Conservation (phyloP, 2,888 invertebrate species). For the Cactoblastis cactorum region DNA sequence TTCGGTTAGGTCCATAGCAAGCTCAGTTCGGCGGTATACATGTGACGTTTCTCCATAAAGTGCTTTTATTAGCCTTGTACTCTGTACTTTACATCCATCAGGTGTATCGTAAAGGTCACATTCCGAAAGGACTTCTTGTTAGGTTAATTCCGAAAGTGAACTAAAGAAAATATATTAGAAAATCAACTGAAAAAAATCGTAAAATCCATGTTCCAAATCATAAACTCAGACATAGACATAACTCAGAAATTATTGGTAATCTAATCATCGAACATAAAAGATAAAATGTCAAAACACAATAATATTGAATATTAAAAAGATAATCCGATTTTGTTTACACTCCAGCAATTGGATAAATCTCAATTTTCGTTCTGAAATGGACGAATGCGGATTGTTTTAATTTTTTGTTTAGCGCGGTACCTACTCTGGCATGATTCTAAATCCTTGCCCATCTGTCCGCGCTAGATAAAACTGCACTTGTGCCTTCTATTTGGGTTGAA, state of each 20-base stretch:
- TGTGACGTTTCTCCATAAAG: background rate
- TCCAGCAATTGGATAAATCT: background rate
- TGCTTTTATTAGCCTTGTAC: background rate
- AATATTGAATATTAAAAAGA: background rate
- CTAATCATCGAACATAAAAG: too few relatives aligned
- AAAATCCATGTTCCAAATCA: too few relatives aligned
- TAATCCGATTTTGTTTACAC: background rate
- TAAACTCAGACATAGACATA: too few relatives aligned
- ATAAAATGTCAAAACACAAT: too few relatives aligned
- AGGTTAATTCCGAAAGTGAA: too few relatives aligned
- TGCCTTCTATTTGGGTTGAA: constrained; percentile 4
- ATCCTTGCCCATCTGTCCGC: constrained; percentile 38
- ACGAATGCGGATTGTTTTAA: background rate
- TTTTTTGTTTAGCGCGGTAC: background rate
- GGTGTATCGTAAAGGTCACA: too few relatives aligned
- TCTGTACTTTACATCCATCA: background rate
- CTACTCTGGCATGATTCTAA: constrained; percentile 27
- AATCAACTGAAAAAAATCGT: too few relatives aligned
- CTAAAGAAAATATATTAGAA: too few relatives aligned
- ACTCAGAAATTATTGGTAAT: too few relatives aligned
- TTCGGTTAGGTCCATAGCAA: constrained; percentile 17
- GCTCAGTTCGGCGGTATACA: constrained; percentile 15
- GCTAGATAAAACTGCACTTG: constrained; percentile 30
- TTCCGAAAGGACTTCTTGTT: too few relatives aligned
- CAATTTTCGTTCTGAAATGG: background rate